Conservation (phyloP, 2,113 vertebrate genomes). For the Cyanistes caeruleus region DNA sequence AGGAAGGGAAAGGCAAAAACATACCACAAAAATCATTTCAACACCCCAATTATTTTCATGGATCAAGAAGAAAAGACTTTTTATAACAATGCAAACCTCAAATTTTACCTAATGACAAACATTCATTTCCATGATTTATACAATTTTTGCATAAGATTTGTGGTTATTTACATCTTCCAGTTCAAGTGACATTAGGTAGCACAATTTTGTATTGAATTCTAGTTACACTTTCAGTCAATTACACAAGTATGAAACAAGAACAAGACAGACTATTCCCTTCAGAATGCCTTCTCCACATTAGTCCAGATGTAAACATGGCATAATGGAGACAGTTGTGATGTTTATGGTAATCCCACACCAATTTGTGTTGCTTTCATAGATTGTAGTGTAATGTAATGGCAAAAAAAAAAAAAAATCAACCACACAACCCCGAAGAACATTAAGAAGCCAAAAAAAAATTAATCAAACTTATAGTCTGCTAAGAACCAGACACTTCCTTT, state of each 20-base stretch:
- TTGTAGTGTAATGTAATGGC: not conserved
- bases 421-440: not conserved
- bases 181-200: not conserved
- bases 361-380: not conserved
- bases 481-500: not conserved
- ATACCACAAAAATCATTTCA: not conserved
- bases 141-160: not conserved
- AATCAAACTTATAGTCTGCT: not conserved
- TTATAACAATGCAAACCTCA: slow-evolving; percentile 22
- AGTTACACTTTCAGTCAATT: not conserved
- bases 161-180: not conserved
- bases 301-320: not conserved
- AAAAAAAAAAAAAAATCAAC: not conserved
- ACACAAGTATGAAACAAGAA: not conserved
- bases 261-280: not conserved
- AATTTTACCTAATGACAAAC: not conserved
- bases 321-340: not conserved
- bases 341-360: not conserved
- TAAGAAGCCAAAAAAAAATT: not conserved
- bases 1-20: not conserved
- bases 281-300: not conserved
- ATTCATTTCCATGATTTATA: not conserved
- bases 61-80: not conserved
- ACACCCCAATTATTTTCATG: not conserved
- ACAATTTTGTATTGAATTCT: not conserved